Conservation (phyloP, 1,140 invertebrate genomes). For the Andricus grossulariae region DNA sequence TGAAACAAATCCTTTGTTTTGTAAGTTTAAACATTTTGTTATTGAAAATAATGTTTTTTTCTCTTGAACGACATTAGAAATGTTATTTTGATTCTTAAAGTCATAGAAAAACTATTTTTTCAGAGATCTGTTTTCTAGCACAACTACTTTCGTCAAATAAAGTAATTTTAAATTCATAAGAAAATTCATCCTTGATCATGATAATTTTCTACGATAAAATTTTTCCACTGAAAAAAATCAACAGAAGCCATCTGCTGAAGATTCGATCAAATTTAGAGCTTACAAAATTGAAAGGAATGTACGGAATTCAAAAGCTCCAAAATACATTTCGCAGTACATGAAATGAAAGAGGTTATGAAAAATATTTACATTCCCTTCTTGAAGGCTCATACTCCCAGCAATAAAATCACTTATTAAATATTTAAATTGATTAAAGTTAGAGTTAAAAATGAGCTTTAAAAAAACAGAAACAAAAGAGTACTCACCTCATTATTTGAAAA, state of each 20-base stretch:
- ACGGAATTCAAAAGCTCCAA: constrained; percentile 2
- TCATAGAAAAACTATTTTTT: no score
- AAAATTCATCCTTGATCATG: no score
- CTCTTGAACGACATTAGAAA: no score
- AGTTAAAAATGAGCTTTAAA: neutral
- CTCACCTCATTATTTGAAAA: constrained; percentile 13
- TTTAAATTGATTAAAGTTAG: neutral
- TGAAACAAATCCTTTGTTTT: no score
- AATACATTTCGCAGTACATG: neutral
- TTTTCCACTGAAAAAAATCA: neutral
- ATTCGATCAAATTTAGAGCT: constrained; percentile 25
- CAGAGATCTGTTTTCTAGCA: no score
- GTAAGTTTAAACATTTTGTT: no score
- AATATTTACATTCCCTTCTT: neutral
- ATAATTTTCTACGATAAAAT: no score
- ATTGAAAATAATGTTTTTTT: no score
- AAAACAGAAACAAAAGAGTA: neutral
- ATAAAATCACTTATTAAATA: neutral
- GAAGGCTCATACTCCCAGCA: no score
- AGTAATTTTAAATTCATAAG: no score
- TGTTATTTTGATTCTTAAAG: no score
- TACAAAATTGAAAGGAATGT: constrained; percentile 21
- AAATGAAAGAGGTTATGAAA: neutral
- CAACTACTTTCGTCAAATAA: no score
- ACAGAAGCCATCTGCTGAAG: neutral